Base-by-base conservation (phyloP, 2,797 vertebrate genomes). In the Borostomias antarcticus region DNA sequence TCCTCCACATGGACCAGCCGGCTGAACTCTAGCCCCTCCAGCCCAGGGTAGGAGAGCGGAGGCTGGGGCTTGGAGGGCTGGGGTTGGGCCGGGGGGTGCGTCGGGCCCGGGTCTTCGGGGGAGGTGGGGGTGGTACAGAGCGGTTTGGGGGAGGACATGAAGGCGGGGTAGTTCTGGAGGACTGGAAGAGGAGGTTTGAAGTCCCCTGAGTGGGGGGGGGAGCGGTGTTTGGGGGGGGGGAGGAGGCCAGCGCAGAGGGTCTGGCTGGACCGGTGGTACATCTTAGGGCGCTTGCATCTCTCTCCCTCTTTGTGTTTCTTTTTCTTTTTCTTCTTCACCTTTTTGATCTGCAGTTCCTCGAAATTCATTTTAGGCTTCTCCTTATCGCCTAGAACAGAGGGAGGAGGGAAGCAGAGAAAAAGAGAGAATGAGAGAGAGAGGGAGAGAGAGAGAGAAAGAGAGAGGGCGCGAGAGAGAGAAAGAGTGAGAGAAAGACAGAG, bases 291-390 rank as follows among this genome's bases (percentile, higher is more conserved):
- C 71, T 95, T 98, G 68, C 94, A 91, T 86, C 96, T 96, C 86
- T 98, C 97, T 2, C 94, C 95, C 67, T 98, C 97, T 95, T 96
- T 97, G 79, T 98, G 97, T 94, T 98, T 99, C 94, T 99, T 99
- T 93, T 98, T 99, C 95, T 99, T 99, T 95, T 99, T 99, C 92
- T 99, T 99, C 92, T 99, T 99, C 25, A 95, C 95, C 82, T 98
- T 99, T 91, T 95, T 98, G 79, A 97, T 94, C 88, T 95, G 94
- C 77, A 98, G 90, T 78, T 98, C 96, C 81, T 97, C 95, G 0
- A 85, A 74, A 85, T 90, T 94, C 64, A 90, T 88, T 91, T 96
- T 95, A 76, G 89, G 87, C 81, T 96, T 96, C 82, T 95, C 95
- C 82, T 94, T 94, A 64, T 93, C 93, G 86, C 91, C 96, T 99